Evolutionary conservation across 2,888 invertebrate species (phyloP).

Genomic region (Lepetodrilus schrolli): DNA sequence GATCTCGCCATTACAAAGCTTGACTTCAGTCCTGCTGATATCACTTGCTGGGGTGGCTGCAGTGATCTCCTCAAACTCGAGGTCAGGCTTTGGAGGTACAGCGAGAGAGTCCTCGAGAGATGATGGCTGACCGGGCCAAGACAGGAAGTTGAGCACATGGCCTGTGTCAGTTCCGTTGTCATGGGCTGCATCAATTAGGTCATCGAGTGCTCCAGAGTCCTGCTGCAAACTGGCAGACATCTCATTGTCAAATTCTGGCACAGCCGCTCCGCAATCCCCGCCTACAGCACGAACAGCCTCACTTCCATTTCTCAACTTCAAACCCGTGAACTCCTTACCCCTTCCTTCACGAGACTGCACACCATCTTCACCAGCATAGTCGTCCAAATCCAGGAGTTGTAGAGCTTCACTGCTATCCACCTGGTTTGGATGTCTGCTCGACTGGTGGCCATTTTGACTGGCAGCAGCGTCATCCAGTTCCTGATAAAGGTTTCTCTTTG

Average conservation of each 20-base stretch:
- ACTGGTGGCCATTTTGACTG: neutral
- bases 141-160: too few species aligned
- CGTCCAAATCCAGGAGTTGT: neutral
- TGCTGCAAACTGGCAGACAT: neutral
- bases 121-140: too few species aligned
- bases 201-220: neutral
- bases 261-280: too few species aligned
- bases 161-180: too few species aligned
- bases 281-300: too few species aligned
- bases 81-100: too few species aligned
- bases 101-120: too few species aligned
- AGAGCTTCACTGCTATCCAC: neutral
- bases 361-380: neutral
- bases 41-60: neutral
- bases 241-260: too few species aligned
- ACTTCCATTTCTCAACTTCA: neutral
- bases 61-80: neutral
- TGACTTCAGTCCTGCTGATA: neutral
- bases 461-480: neutral
- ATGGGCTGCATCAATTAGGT: slow-evolving; percentile 6
- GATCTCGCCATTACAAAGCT: slow-evolving; percentile 63
- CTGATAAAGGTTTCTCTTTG: neutral
- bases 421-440: neutral
- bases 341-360: neutral
- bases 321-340: slow-evolving; percentile 4